Percentiles rank a stretch among this genome's conserved stretches.
phyloP scores from a whole-genome alignment of 2,113 vertebrate species.

The Thalassoma bifasciatum region DNA sequence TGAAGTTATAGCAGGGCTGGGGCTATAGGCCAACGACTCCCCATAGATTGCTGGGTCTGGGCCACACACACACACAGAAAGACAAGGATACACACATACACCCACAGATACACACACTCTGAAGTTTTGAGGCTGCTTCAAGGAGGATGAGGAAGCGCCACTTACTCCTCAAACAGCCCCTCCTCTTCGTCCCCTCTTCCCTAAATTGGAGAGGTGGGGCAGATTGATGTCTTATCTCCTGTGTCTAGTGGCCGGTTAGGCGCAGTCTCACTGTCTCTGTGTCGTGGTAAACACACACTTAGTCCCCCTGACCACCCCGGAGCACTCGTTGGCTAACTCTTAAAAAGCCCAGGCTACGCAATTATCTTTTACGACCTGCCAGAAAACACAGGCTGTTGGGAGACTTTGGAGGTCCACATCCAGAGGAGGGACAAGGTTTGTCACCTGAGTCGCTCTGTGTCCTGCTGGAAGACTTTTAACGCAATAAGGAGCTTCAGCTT shows the following conservation, averaged over 20 bases:
- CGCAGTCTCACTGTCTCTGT: conserved; percentile 63
- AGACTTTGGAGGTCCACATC: conserved; percentile 58
- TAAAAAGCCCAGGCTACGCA: conserved; percentile 83
- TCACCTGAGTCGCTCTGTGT: conserved; percentile 48
- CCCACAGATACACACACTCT: background rate
- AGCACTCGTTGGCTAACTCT: conserved; percentile 77
- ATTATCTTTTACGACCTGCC: conserved; percentile 87
- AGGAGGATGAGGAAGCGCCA: conserved; percentile 6
- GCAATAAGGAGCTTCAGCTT: background rate
- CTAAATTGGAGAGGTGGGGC: conserved; percentile 57
- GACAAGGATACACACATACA: conserved; percentile 55
- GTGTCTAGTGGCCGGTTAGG: conserved; percentile 48
- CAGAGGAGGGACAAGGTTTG: conserved; percentile 40
- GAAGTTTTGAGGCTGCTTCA: conserved; percentile 24
- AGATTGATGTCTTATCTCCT: conserved; percentile 65
- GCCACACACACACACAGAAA: conserved; percentile 65
- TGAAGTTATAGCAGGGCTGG: conserved; percentile 76
- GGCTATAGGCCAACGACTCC: conserved; percentile 76
- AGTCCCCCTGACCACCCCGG: conserved; percentile 77
- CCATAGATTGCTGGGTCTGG: conserved; percentile 67
- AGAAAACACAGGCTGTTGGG: conserved; percentile 79
- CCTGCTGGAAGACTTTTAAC: conserved; percentile 1
- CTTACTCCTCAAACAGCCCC: conserved; percentile 24
- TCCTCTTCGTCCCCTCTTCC: conserved; percentile 37
- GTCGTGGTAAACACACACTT: conserved; percentile 70